These are phyloP conservation scores for Platycheirus albimanus DNA, from an alignment of 2,888 invertebrate genomes.

Conservation along the genomic window DNA sequence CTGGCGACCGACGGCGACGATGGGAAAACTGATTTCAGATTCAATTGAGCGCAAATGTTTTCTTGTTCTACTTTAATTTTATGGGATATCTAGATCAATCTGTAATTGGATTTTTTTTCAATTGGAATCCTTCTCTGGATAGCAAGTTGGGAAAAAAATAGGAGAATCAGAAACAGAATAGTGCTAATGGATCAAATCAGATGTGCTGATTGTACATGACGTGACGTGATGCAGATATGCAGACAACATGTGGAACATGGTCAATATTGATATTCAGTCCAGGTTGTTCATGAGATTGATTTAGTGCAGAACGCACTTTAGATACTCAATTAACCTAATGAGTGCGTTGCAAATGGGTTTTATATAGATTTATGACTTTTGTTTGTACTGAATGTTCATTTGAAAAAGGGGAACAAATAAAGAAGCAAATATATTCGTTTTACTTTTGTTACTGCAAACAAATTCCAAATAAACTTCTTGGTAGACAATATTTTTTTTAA, in stretches of 20 bases:
- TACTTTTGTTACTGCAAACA: too few relatives aligned
- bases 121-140: slow-evolving; percentile 8
- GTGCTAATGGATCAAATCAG: slow-evolving; percentile 44
- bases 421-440: background rate
- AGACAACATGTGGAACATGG: slow-evolving; percentile 16
- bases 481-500: too few relatives aligned
- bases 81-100: slow-evolving; percentile 59
- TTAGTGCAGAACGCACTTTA: slow-evolving; percentile 11
- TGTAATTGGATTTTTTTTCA: slow-evolving; percentile 65
- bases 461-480: too few relatives aligned
- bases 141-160: background rate
- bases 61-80: slow-evolving; percentile 57
- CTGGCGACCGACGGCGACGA: slow-evolving; percentile 23
- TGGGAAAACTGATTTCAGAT: slow-evolving; percentile 36
- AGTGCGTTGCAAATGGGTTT: slow-evolving; percentile 12
- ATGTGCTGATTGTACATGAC: slow-evolving; percentile 52
- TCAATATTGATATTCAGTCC: slow-evolving; percentile 15
- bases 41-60: slow-evolving; percentile 66
- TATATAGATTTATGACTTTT: slow-evolving; percentile 1
- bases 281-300: slow-evolving; percentile 18
- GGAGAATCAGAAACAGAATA: too few relatives aligned
- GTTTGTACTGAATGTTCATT: too few relatives aligned
- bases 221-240: background rate
- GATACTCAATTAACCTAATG: slow-evolving; percentile 20
- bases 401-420: background rate